phyloP scores from a whole-genome alignment of 2,797 vertebrate species.

The Mormyrus proboscirostris region DNA sequence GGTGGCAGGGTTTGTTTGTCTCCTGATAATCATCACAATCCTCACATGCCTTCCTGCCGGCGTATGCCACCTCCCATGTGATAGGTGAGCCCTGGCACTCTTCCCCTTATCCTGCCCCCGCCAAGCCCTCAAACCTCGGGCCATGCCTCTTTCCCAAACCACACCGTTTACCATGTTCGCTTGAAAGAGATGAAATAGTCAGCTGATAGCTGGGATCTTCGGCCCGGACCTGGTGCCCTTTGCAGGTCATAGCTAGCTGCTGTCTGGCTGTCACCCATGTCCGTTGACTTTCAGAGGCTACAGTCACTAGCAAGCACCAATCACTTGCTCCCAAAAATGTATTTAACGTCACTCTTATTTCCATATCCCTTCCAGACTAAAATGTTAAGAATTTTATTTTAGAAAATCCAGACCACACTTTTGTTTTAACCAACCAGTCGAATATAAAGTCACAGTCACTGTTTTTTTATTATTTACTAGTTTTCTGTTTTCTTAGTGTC shows the following conservation, averaged over 20 bases:
- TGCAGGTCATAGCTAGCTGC: neutral
- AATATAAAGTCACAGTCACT: neutral
- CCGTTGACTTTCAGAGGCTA: neutral
- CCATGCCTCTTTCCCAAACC: neutral
- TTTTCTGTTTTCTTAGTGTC: neutral
- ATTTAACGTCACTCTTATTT: neutral
- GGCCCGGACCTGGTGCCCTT: neutral
- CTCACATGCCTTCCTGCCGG: constrained; percentile 7
- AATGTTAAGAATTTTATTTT: neutral
- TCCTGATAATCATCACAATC: neutral
- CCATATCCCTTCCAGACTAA: neutral
- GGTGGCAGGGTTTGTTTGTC: neutral
- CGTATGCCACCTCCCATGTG: neutral
- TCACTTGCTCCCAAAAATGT: neutral
- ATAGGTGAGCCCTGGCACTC: neutral
- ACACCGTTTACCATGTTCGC: neutral
- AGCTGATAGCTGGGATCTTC: neutral
- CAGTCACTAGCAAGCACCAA: neutral
- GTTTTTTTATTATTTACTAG: neutral
- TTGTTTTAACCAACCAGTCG: neutral
- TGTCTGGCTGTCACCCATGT: neutral
- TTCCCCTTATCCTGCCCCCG: neutral
- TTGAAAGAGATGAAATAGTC: neutral
- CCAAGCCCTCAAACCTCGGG: neutral
- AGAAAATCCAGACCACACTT: neutral